Evolutionary conservation across 2,797 vertebrate genomes (phyloP).

Genomic region (Hippoglossus hippoglossus): DNA sequence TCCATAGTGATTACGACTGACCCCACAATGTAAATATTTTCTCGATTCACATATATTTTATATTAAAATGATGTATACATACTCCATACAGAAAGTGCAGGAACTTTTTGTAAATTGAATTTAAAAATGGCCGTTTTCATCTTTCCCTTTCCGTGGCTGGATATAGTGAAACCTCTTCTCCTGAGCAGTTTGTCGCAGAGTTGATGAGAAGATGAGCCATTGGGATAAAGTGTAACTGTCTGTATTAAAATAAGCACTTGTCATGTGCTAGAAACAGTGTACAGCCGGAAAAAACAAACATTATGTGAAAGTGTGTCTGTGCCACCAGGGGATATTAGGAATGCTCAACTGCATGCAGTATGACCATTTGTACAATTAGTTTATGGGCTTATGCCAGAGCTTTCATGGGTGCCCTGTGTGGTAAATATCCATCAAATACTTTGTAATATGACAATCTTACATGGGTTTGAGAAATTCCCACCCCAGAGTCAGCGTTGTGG

Average conservation of each 20-base stretch:
- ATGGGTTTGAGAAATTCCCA: slow-evolving; percentile 39
- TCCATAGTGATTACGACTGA: slow-evolving; percentile 56
- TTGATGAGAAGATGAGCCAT: slow-evolving; percentile 17
- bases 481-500: slow-evolving; percentile 26
- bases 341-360: slow-evolving; percentile 17
- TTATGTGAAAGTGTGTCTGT: slow-evolving; percentile 16
- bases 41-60: background rate
- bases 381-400: slow-evolving; percentile 31
- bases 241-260: slow-evolving; percentile 34
- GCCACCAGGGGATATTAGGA: slow-evolving; percentile 27
- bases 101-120: slow-evolving; percentile 22
- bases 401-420: slow-evolving; percentile 1
- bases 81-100: background rate
- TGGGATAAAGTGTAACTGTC: slow-evolving; percentile 16
- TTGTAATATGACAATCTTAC: slow-evolving; percentile 42
- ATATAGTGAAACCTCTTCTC: slow-evolving; percentile 20
- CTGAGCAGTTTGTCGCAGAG: slow-evolving; percentile 16
- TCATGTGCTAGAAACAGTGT: slow-evolving; percentile 13
- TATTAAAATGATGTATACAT: slow-evolving; percentile 18
- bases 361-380: slow-evolving; percentile 41
- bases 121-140: slow-evolving; percentile 19
- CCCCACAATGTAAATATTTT: slow-evolving; percentile 5
- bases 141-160: slow-evolving; percentile 3
- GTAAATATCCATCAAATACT: slow-evolving; percentile 46
- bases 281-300: slow-evolving; percentile 13